Evolutionary conservation across 2,113 vertebrate genomes (phyloP), one percentile per base, ranked within the genome.

Genomic region (Verasper variegatus): DNA sequence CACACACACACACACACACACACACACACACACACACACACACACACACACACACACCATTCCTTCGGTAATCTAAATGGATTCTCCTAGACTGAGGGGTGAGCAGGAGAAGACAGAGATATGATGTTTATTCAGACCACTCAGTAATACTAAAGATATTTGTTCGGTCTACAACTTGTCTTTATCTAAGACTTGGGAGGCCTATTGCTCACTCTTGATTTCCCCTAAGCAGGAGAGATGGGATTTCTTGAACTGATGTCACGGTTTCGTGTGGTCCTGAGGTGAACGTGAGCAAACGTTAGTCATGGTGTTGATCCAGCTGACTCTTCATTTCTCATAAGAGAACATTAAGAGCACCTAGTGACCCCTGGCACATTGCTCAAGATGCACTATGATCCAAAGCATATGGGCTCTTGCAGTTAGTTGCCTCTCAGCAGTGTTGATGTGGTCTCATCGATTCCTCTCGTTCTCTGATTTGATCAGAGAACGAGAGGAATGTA

Each of bases 101-200:
- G 60, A 76, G 60, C 35, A n/a, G 56, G 57, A 61, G 74, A 66
- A 69, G 73, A 78, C 35, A 35, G 67, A 74, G 68, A 86, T 75
- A 66, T 71, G 47, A 72, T 71, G 87, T 88, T 91, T 87, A 69
- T 67, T 69, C 85, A 89, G 81, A 84, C 72, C 47, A 7, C 76
- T 89, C 76, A 71, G 74, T 81, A 80, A 90, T 78, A 80, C 87
- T 83, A 21, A 74, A 81, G 80, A 88, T 81, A 84, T 90, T 87
- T 86, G 84, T 88, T 57, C 65, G 86, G 76, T 82, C 73, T 78
- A 79, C 56, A 61, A 51, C 59, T 73, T 47, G 24, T 87, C 69
- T 86, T 88, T 90, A 86, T 90, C 90, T 88, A 5, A 80, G 88
- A 84, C 91, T 75, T 80, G 88, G 92, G 89, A 71, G 87, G 87